phyloP scores from a whole-genome alignment of 2,797 vertebrate genomes.

The Urosaurus nigricauda region DNA sequence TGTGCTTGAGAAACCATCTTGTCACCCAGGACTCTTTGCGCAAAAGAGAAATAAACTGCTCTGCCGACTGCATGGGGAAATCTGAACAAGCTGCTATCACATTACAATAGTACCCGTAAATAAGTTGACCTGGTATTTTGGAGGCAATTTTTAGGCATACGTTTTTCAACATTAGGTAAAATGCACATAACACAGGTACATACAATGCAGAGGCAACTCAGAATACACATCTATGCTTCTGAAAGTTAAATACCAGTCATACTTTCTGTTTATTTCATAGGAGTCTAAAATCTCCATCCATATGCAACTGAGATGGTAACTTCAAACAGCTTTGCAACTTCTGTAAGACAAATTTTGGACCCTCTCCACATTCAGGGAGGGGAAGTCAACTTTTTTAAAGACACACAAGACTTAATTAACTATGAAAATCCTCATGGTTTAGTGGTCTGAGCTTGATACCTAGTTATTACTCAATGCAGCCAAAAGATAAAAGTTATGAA shows the following conservation, averaged over 20 bases:
- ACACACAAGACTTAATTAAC: not conserved
- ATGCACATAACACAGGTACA: not conserved
- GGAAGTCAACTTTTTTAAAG: not conserved
- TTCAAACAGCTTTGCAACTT: not conserved
- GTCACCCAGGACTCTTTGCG: no score
- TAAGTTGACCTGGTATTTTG: no score
- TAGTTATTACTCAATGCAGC: not conserved
- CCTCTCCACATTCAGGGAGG: not conserved
- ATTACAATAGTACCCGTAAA: no score
- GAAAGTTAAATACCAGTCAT: not conserved
- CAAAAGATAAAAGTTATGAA: conserved; percentile 21
- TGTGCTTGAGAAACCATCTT: not conserved
- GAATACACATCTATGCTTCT: not conserved
- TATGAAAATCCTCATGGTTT: not conserved
- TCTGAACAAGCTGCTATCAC: no score
- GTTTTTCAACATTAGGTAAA: not conserved
- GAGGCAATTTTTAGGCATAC: no score
- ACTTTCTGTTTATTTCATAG: not conserved
- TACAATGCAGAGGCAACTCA: not conserved
- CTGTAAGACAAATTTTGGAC: not conserved
- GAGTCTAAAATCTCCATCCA: not conserved
- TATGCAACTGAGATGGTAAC: not conserved
- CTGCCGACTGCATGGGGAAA: no score
- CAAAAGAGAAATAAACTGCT: no score
- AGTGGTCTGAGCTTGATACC: no score